Base-by-base conservation (phyloP, 1,140 invertebrate genomes). In the Phortica variegata region DNA sequence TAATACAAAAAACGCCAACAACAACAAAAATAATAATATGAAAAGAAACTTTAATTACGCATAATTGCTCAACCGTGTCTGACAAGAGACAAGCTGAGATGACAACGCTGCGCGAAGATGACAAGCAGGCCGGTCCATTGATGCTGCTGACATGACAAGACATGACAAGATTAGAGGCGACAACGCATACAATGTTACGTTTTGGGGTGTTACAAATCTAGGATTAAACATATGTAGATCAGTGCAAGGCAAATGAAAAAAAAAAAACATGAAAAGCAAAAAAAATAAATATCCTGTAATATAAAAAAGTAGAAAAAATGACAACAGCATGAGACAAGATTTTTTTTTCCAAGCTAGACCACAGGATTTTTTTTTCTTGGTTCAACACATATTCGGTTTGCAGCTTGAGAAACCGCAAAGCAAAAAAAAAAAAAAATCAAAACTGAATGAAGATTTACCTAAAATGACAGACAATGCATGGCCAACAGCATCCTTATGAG, bases 151-250 rank as follows among this genome's bases (percentile, higher is more conserved):
- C 23, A 26, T 26, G 23, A 26, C 23, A 26, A 6, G 23, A 26
- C 23, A 26, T 6, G 23, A 26, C 10, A 6, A 26, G 18, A 26
- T 32, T 29, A 46, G 38, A 40, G 5, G 39, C 43, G 29, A 54
- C 46, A 47, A 29, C 40, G 36, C 65, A 45, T 37, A 37, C 9
- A 38, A 19, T 19, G 21, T 42, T 39, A 26, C 13, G 47, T 43
- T 46, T 47, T 51, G 62, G 20, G 60, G 63, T 68, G 62, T 66
- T 52, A 68, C 48, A 66, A 66, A 68, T 68, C 63, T 56, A 47
- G 63, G 62, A 66, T 66, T 66, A 68, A 68, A 66, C 56, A 68
- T 68, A 66, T 66, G 62, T 66, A 66, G 62, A 66, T 68, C 62
- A 47, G 21, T 6, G 10, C 5, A 26, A 26, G 23, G 5, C 23